These are phyloP conservation scores for Listronotus bonariensis DNA, from an alignment of 1,140 invertebrate species.

Conservation along the genomic window DNA sequence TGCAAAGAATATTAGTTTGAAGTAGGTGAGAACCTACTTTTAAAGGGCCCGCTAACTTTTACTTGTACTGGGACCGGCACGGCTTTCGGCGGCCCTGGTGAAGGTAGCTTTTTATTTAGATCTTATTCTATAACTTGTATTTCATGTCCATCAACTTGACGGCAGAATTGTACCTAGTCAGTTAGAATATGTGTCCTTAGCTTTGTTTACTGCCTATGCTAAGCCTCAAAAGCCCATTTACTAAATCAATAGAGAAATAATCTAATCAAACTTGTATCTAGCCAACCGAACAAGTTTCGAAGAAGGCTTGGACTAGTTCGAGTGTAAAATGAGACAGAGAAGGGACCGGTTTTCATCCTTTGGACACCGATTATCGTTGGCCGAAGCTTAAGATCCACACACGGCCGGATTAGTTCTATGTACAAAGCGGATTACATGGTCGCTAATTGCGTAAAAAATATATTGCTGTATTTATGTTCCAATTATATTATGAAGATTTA, in stretches of 20 bases:
- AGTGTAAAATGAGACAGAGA: constrained; percentile 46
- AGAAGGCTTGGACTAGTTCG: constrained; percentile 33
- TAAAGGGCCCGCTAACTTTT: too few relatives aligned
- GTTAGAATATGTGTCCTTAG: too few relatives aligned
- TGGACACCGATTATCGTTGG: constrained; percentile 40
- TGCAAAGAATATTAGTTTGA: too few relatives aligned
- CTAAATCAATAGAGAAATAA: constrained; percentile 47
- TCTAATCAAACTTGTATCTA: constrained; percentile 44
- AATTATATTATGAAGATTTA: constrained; percentile 31
- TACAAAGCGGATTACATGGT: constrained; percentile 31
- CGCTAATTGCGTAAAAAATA: constrained; percentile 36
- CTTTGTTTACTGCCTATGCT: too few relatives aligned
- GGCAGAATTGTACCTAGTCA: too few relatives aligned
- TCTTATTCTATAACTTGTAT: too few relatives aligned
- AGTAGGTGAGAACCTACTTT: too few relatives aligned
- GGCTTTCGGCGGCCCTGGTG: too few relatives aligned
- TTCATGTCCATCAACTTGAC: too few relatives aligned
- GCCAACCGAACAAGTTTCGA: constrained; percentile 41
- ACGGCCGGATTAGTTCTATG: constrained; percentile 27
- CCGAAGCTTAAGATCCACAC: constrained; percentile 30
- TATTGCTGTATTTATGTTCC: constrained; percentile 24
- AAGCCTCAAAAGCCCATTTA: constrained; percentile 32
- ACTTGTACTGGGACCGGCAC: too few relatives aligned
- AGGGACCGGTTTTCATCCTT: constrained; percentile 13
- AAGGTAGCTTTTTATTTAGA: too few relatives aligned